phyloP scores from a whole-genome alignment of 2,797 vertebrate species.

The Hirundo rustica region DNA sequence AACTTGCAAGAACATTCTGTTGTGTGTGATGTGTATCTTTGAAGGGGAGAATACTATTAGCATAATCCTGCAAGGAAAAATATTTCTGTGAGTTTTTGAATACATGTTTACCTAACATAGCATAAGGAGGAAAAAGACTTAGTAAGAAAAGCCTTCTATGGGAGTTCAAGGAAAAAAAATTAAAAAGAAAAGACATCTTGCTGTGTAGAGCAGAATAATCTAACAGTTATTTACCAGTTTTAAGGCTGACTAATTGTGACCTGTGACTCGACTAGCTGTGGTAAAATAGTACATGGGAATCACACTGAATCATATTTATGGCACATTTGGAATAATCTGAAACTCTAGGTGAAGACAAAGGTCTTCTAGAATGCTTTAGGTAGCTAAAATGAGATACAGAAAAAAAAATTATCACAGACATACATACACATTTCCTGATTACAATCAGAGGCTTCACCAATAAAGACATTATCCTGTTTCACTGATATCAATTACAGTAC shows the following conservation, averaged over 20 bases:
- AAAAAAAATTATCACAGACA: neutral
- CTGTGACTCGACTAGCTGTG: neutral
- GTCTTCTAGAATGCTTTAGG: neutral
- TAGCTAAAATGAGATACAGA: neutral
- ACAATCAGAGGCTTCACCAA: neutral
- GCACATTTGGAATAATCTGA: neutral
- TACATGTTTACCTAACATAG: neutral
- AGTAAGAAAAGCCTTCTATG: neutral
- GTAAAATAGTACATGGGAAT: neutral
- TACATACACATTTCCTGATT: neutral
- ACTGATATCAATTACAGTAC: neutral
- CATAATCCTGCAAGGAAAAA: neutral
- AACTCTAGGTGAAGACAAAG: neutral
- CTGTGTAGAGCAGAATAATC: neutral
- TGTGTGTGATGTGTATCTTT: neutral
- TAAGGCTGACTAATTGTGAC: neutral
- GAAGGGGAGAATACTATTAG: neutral
- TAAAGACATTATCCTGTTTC: neutral
- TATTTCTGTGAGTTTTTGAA: neutral
- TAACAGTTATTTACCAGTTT: neutral
- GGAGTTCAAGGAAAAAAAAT: neutral
- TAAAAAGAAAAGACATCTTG: neutral
- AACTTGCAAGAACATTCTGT: neutral
- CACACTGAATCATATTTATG: neutral
- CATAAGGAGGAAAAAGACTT: neutral